phyloP scores from a whole-genome alignment of 2,888 invertebrate species.

The Xestia xanthographa region DNA sequence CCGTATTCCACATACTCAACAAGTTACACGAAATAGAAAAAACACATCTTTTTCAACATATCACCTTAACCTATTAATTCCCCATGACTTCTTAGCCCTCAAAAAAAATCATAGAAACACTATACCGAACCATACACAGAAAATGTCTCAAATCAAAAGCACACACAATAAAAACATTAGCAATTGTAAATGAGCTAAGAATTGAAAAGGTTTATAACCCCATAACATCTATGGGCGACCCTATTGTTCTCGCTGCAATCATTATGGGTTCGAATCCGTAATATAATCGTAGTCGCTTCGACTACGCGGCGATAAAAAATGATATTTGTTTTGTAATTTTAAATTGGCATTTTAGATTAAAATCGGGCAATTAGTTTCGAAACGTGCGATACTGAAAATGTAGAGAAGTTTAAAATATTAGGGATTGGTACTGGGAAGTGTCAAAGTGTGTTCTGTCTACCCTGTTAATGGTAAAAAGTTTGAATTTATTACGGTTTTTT shows the following conservation, averaged over 20 bases:
- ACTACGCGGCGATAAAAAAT: constrained; percentile 33
- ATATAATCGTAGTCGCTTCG: constrained; percentile 37
- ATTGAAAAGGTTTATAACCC: constrained; percentile 55
- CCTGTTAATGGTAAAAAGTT: background rate
- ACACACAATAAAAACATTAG: constrained; percentile 54
- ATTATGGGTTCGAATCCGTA: constrained; percentile 58
- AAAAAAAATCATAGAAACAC: no score
- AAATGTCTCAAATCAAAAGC: constrained; percentile 20
- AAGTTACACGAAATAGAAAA: no score
- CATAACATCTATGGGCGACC: constrained; percentile 48
- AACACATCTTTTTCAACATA: no score
- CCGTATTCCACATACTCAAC: no score
- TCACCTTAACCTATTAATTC: no score
- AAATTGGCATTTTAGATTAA: constrained; percentile 58
- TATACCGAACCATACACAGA: constrained; percentile 54
- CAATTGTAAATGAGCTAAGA: constrained; percentile 62
- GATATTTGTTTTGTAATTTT: constrained; percentile 53
- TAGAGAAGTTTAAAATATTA: background rate
- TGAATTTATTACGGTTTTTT: background rate
- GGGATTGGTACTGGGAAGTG: background rate
- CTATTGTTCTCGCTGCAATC: constrained; percentile 61
- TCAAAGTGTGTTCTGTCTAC: background rate
- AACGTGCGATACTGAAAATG: constrained; percentile 17
- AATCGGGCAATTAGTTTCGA: constrained; percentile 47
- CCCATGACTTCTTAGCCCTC: no score